phyloP scores from a whole-genome alignment of 1,140 invertebrate genomes.

The Drosophila subobscura region DNA sequence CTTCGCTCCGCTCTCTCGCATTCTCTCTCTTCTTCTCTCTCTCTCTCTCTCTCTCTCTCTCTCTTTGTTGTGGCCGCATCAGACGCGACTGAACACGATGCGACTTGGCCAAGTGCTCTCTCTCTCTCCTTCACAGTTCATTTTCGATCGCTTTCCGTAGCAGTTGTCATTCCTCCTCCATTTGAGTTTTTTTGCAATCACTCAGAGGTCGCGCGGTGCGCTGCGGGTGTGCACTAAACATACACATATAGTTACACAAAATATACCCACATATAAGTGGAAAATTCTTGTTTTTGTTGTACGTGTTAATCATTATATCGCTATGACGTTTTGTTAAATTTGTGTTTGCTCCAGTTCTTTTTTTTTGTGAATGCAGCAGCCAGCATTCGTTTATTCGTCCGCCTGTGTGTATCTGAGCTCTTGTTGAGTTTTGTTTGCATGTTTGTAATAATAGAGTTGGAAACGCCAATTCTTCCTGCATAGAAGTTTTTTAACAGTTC shows the following conservation, averaged over 20 bases:
- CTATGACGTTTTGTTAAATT: slow-evolving; percentile 58
- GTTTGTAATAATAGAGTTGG: slow-evolving; percentile 8
- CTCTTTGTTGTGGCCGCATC: not conserved
- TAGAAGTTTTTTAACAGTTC: slow-evolving; percentile 8
- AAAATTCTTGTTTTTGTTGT: slow-evolving; percentile 26
- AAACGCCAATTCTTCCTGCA: not conserved
- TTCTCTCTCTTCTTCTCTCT: slow-evolving; percentile 7
- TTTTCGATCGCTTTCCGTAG: slow-evolving; percentile 60
- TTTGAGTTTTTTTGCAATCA: slow-evolving; percentile 57
- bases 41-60: slow-evolving; percentile 15
- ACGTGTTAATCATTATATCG: slow-evolving; percentile 60
- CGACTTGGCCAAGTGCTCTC: no score
- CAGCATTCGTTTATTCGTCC: slow-evolving; percentile 13
- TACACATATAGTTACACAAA: slow-evolving; percentile 17
- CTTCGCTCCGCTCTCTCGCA: slow-evolving; percentile 12
- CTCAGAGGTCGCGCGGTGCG: slow-evolving; percentile 35
- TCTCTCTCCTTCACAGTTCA: slow-evolving; percentile 35
- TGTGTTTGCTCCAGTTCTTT: slow-evolving; percentile 67
- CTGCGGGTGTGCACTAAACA: slow-evolving; percentile 42
- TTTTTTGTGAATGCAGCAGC: slow-evolving; percentile 29
- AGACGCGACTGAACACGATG: no score
- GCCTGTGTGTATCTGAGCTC: slow-evolving; percentile 6
- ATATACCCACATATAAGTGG: not conserved
- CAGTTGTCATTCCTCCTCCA: slow-evolving; percentile 54
- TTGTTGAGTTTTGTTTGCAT: slow-evolving; percentile 25